A percentile compares a stretch with the other conserved stretches of the same genome.
These are phyloP conservation scores for Anneissia japonica DNA, from an alignment of 35 echinoderm and acorn worm species.

Conservation along the genomic window DNA sequence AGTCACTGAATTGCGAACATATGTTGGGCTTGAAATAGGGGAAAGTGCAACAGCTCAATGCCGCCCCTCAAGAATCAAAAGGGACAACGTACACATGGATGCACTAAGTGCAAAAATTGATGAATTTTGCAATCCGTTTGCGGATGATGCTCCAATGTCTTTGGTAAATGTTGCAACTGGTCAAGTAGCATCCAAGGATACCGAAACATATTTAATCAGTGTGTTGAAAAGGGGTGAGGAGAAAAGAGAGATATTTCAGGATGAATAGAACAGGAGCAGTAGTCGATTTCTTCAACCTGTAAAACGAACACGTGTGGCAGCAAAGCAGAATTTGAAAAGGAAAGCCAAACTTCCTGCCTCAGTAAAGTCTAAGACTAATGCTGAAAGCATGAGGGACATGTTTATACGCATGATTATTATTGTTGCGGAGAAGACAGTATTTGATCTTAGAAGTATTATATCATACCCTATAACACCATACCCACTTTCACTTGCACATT, in stretches of 20 bases:
- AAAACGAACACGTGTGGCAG: conserved; percentile 24
- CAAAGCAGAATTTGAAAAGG: conserved; percentile 29
- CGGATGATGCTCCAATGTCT: conserved; percentile 15
- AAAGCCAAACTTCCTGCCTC: conserved; percentile 6
- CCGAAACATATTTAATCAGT: conserved; percentile 12
- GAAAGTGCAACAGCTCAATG: conserved; percentile 42
- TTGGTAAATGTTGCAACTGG: conserved; percentile 43
- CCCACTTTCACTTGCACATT: conserved; percentile 59
- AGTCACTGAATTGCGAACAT: conserved; percentile 51
- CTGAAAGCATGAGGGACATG: conserved; percentile 50
- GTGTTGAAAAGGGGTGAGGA: conserved; percentile 38
- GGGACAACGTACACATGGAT: conserved; percentile 49
- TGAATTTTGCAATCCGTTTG: conserved; percentile 51
- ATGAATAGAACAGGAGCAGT: conserved; percentile 31
- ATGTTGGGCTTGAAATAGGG: conserved; percentile 38
- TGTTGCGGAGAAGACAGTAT: conserved; percentile 50
- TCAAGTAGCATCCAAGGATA: conserved; percentile 41
- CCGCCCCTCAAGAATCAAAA: conserved; percentile 29
- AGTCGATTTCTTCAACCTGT: conserved; percentile 48
- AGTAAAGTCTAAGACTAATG: conserved; percentile 15
- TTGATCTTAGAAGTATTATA: conserved; percentile 42
- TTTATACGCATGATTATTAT: conserved; percentile 48
- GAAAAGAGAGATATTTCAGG: conserved; percentile 33
- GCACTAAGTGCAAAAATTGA: conserved; percentile 35
- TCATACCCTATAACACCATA: conserved; percentile 57